Conservation (phyloP, 2,113 vertebrate species). For the Callipepla squamata region DNA sequence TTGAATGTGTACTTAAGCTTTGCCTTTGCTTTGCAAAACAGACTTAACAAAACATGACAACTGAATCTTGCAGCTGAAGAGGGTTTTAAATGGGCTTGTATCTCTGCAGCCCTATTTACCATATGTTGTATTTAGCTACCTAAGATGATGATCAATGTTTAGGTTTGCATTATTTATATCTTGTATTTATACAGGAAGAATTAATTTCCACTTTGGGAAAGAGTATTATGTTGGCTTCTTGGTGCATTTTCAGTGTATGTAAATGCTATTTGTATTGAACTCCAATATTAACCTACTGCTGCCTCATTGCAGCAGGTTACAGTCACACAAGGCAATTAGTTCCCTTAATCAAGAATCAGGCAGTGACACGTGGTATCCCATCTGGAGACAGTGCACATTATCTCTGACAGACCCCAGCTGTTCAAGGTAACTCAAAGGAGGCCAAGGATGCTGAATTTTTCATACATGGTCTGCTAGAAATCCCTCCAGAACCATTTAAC, state of each 20-base stretch:
- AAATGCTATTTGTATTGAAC: not conserved
- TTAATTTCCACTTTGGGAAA: not conserved
- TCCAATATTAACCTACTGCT: not conserved
- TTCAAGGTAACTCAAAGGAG: not conserved
- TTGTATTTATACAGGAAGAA: not conserved
- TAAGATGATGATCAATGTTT: conserved; percentile 32
- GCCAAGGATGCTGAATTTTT: conserved; percentile 17
- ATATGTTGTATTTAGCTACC: conserved; percentile 53
- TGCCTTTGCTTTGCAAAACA: conserved; percentile 63
- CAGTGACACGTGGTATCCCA: not conserved
- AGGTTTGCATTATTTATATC: conserved; percentile 22
- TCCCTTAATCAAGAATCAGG: conserved; percentile 2
- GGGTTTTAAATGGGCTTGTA: conserved; percentile 50
- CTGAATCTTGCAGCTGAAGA: conserved; percentile 45
- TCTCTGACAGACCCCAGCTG: not conserved
- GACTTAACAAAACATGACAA: conserved; percentile 68
- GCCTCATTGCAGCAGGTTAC: not conserved
- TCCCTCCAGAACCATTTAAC: not conserved
- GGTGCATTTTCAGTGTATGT: not conserved
- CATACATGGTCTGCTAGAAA: not conserved
- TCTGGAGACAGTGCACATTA: not conserved
- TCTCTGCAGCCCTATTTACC: conserved; percentile 24
- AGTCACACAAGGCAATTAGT: not conserved
- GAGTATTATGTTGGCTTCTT: not conserved
- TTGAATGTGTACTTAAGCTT: conserved; percentile 43